Conservation (phyloP, 2,113 vertebrate species). For the Nipponia nippon region DNA sequence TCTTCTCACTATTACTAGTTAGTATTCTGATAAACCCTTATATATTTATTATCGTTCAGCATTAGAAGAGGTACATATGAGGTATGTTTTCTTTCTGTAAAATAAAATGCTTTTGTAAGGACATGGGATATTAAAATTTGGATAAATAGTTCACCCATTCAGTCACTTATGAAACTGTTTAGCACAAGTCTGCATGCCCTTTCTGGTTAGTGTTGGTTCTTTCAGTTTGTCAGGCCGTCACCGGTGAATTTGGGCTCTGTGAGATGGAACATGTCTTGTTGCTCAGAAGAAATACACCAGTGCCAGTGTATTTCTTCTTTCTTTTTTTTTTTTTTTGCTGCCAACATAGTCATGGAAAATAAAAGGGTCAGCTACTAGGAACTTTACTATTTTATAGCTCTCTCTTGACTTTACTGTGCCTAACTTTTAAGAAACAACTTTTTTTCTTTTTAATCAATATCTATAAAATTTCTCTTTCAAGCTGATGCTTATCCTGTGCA, state of each 20-base stretch:
- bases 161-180: not conserved
- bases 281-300: not conserved
- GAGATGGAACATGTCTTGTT: not conserved
- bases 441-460: not conserved
- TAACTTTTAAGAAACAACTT: not conserved
- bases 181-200: not conserved
- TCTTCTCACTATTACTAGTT: not conserved
- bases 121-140: not conserved
- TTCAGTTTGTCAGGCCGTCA: not conserved
- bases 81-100: not conserved
- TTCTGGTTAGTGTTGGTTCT: not conserved
- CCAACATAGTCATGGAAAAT: not conserved
- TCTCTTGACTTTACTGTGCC: not conserved
- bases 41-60: not conserved
- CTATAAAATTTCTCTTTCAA: not conserved
- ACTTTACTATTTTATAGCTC: not conserved
- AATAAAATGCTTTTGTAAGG: not conserved
- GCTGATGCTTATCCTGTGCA: not conserved
- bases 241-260: not conserved
- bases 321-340: not conserved
- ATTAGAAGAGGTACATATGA: not conserved
- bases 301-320: not conserved
- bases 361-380: not conserved
- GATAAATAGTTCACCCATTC: not conserved
- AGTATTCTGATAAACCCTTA: not conserved